Conservation (phyloP, 2,797 vertebrate species). For the Pagetopsis macropterus region DNA sequence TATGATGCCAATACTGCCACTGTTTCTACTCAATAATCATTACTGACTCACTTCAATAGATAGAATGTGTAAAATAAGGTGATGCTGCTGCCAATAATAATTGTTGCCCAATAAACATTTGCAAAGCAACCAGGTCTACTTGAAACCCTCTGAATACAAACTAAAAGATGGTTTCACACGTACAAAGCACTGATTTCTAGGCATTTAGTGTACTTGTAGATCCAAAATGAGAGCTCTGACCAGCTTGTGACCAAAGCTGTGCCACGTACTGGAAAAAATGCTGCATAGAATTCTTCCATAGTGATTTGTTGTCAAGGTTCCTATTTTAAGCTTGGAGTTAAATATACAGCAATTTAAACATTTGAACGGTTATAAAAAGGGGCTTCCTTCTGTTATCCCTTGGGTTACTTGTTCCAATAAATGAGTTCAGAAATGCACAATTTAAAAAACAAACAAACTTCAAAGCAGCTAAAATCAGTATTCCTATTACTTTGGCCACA, state of each 20-base stretch:
- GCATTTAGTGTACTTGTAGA: too few species aligned
- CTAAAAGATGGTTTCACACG: constrained; percentile 28
- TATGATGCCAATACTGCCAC: constrained; percentile 51
- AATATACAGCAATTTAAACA: not conserved
- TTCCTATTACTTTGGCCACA: constrained; percentile 23
- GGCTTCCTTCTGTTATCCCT: constrained; percentile 17
- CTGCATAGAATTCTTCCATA: not conserved
- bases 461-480: constrained; percentile 16
- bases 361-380: not conserved
- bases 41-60: constrained; percentile 56
- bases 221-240: too few species aligned
- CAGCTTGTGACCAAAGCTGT: too few species aligned
- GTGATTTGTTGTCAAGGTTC: not conserved
- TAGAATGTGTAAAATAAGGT: constrained; percentile 69
- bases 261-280: constrained; percentile 5
- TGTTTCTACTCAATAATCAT: constrained; percentile 68
- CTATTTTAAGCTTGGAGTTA: not conserved
- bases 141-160: constrained; percentile 33
- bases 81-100: constrained; percentile 60
- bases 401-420: constrained; percentile 25
- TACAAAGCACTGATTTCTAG: not conserved
- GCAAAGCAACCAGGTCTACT: constrained; percentile 38
- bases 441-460: constrained; percentile 9
- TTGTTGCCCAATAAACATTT: constrained; percentile 59
- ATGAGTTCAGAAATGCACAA: constrained; percentile 17